phyloP scores from a whole-genome alignment of 2,888 invertebrate species.

The Antitype chi region DNA sequence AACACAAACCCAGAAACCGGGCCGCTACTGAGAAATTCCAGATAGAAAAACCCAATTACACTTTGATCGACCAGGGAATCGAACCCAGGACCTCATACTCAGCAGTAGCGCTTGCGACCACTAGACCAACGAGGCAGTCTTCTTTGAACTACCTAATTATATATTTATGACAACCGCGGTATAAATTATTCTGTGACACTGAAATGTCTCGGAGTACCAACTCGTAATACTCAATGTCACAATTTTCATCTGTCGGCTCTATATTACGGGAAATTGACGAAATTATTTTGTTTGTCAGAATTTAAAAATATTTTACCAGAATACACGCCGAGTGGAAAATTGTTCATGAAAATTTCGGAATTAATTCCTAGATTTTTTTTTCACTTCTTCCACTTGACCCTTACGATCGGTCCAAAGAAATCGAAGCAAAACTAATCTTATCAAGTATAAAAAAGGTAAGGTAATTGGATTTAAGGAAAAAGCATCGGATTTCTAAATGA shows the following conservation, averaged over 20 bases:
- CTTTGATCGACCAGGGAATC: too few species aligned
- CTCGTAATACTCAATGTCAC: constrained; percentile 44
- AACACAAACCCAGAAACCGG: too few species aligned
- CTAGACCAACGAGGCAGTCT: too few species aligned
- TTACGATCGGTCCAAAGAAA: constrained; percentile 17
- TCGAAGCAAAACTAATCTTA: constrained; percentile 46
- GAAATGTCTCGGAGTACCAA: constrained; percentile 29
- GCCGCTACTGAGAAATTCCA: too few species aligned
- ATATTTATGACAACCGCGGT: constrained; percentile 22
- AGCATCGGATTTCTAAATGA: constrained; percentile 38
- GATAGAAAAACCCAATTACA: too few species aligned
- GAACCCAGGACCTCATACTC: too few species aligned
- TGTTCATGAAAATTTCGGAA: neutral
- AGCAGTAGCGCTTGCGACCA: too few species aligned
- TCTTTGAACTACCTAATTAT: neutral
- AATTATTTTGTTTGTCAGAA: constrained; percentile 23
- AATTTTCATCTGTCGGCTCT: constrained; percentile 27
- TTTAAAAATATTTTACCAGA: neutral
- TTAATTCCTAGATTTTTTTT: neutral
- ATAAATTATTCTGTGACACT: constrained; percentile 40
- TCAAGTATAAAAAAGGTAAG: constrained; percentile 40
- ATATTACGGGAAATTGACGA: constrained; percentile 34
- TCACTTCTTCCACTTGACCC: neutral
- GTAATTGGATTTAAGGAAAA: constrained; percentile 54
- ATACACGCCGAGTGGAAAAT: constrained; percentile 6